A percentile compares a stretch with the other conserved stretches of the same genome.
phyloP scores from a whole-genome alignment of 1,140 invertebrate genomes.

The Bombus ignitus region DNA sequence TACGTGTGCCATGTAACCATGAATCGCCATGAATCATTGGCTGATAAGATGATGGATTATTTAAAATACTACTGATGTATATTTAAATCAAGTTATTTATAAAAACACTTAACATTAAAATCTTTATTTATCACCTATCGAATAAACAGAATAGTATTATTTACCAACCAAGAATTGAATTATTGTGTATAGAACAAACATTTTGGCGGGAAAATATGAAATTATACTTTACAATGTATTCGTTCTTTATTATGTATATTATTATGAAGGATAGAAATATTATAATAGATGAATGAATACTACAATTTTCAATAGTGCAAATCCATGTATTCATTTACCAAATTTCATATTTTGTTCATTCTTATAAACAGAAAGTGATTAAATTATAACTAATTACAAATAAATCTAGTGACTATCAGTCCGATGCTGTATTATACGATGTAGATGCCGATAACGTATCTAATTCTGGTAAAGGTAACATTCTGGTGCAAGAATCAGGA shows the following conservation, averaged over 20 bases:
- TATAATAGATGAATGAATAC: not conserved
- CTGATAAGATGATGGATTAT: not conserved
- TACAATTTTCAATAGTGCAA: not conserved
- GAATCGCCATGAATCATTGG: slow-evolving; percentile 13
- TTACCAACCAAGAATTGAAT: not conserved
- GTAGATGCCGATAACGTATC: slow-evolving; percentile 45
- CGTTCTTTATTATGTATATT: not conserved
- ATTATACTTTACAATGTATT: not conserved
- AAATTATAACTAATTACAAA: slow-evolving; percentile 18
- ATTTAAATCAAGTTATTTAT: not conserved
- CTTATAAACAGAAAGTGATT: slow-evolving; percentile 39
- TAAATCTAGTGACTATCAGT: slow-evolving; percentile 31
- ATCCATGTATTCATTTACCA: not conserved
- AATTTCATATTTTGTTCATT: slow-evolving; percentile 7
- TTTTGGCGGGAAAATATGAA: not conserved
- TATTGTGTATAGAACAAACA: not conserved
- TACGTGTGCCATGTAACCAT: slow-evolving; percentile 21
- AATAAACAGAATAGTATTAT: not conserved
- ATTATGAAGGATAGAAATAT: not conserved
- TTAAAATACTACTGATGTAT: not conserved
- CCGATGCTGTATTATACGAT: slow-evolving; percentile 24
- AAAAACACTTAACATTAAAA: not conserved
- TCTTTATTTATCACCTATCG: not conserved
- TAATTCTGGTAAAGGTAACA: slow-evolving; percentile 48
- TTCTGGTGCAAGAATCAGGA: slow-evolving; percentile 48